A percentile compares a stretch with the other conserved stretches of the same genome.
Conservation (phyloP, 2,113 vertebrate species). For the Stegastes partitus region DNA sequence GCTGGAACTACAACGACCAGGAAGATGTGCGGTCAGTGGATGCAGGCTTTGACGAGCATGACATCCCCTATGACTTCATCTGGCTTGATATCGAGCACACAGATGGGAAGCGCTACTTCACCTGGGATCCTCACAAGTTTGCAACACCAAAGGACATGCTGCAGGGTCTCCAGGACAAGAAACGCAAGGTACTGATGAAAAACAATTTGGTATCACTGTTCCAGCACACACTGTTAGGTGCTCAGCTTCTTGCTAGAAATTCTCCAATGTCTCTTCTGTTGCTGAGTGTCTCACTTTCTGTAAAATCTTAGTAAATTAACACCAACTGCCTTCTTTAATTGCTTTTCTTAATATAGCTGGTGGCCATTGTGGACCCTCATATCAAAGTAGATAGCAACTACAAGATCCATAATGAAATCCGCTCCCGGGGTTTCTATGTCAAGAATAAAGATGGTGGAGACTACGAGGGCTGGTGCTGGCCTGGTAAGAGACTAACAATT, state of each 20-base stretch:
- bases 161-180: conserved; percentile 85
- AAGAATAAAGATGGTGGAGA: conserved; percentile 93
- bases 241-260: not conserved
- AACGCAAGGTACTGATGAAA: conserved; percentile 84
- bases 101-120: conserved; percentile 96
- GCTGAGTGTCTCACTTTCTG: too few relatives aligned
- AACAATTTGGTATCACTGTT: too few relatives aligned
- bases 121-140: conserved; percentile 94
- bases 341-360: conserved; percentile 86
- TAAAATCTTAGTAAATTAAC: too few relatives aligned
- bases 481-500: conserved; percentile 82
- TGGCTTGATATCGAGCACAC: conserved; percentile 98
- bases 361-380: conserved; percentile 94
- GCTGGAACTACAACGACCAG: conserved; percentile 98
- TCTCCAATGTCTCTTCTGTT: too few relatives aligned
- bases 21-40: conserved; percentile 90
- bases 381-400: conserved; percentile 93
- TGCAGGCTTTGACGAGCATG: conserved; percentile 89
- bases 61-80: conserved; percentile 92
- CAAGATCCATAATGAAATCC: conserved; percentile 90
- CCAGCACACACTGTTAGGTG: not conserved
- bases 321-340: not conserved
- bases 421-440: conserved; percentile 85
- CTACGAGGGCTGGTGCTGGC: conserved; percentile 97
- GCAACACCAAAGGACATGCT: conserved; percentile 89